Conservation (phyloP, 2,888 invertebrate species). For the Acholoe squamosa region DNA sequence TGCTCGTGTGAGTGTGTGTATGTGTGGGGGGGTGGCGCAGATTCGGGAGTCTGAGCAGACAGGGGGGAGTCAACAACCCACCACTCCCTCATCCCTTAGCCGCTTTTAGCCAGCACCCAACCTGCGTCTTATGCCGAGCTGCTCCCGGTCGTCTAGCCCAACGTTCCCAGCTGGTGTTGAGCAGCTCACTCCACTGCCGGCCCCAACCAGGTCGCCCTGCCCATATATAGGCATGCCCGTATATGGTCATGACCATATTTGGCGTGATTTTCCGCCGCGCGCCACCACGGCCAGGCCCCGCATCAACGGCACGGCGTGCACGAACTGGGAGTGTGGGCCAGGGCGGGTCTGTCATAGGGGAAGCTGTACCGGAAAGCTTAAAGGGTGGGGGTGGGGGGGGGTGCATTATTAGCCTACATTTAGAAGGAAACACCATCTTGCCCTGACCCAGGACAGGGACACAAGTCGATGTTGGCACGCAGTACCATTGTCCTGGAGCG, state of each 20-base stretch:
- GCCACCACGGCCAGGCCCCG: not conserved
- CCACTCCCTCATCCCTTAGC: not conserved
- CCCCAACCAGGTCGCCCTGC: slow-evolving; percentile 42
- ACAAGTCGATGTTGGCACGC: not conserved
- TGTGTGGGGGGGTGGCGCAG: not conserved
- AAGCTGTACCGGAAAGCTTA: no score
- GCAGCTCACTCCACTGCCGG: slow-evolving; percentile 9
- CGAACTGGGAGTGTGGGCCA: not conserved
- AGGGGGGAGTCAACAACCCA: not conserved
- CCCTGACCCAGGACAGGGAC: not conserved
- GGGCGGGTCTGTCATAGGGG: no score
- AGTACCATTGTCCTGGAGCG: no score
- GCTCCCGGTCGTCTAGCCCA: not conserved
- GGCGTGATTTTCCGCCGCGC: slow-evolving; percentile 46
- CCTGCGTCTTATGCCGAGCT: not conserved
- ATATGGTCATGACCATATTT: slow-evolving; percentile 19
- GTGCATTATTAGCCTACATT: not conserved
- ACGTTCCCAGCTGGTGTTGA: not conserved
- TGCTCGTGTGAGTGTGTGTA: no score
- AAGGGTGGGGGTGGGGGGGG: not conserved
- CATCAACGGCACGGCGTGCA: not conserved
- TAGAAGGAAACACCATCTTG: not conserved
- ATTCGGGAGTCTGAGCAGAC: not conserved
- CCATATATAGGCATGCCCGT: slow-evolving; percentile 41
- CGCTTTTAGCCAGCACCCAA: not conserved